phyloP scores from a whole-genome alignment of 2,888 invertebrate genomes.

The Griposia aprilina region DNA sequence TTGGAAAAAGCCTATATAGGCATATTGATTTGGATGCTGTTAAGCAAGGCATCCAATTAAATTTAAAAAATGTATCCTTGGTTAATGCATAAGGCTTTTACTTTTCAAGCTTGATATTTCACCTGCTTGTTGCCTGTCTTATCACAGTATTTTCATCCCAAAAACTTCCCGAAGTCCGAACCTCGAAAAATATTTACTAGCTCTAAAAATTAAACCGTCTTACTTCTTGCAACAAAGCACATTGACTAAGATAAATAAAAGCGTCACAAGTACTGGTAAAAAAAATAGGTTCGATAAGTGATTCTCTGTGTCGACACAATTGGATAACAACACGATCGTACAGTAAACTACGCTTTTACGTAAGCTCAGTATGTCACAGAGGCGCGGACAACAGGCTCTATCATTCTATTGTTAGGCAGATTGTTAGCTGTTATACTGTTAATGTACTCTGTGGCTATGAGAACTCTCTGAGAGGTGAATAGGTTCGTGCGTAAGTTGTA shows the following conservation, averaged over 20 bases:
- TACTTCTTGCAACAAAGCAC: not conserved
- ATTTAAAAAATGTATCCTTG: not conserved
- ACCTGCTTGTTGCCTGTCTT: not conserved
- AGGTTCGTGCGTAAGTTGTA: not conserved
- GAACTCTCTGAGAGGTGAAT: constrained; percentile 50
- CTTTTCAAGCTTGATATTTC: not conserved
- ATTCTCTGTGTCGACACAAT: constrained; percentile 45
- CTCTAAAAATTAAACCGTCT: not conserved
- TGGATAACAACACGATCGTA: constrained; percentile 50
- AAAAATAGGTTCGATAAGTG: not conserved
- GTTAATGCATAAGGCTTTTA: not conserved
- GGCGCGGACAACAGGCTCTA: constrained; percentile 56
- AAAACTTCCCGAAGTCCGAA: not conserved
- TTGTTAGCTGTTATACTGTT: constrained; percentile 34
- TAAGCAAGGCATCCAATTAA: not conserved
- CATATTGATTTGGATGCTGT: no score
- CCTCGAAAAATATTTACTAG: not conserved
- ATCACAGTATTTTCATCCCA: not conserved
- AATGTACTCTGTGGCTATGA: constrained; percentile 39
- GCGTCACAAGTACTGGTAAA: not conserved
- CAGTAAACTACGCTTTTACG: constrained; percentile 64
- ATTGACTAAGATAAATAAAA: not conserved
- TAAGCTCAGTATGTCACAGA: constrained; percentile 70
- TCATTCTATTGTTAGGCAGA: constrained; percentile 68
- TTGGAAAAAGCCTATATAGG: no score